Conservation (phyloP, 2,113 vertebrate genomes). For the Bujurquina vittata region DNA sequence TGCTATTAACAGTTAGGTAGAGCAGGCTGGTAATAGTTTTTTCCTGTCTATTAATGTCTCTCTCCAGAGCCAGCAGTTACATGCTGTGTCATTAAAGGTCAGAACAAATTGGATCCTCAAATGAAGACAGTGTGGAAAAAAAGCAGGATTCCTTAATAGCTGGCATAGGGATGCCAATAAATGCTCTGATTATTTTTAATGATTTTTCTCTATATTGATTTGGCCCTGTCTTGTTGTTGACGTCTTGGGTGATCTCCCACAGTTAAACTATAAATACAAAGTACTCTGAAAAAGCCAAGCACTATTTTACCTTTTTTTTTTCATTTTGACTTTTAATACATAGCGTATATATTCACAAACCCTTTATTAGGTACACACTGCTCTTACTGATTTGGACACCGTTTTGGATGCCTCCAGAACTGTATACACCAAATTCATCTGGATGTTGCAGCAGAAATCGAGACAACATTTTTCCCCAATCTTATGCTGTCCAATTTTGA, state of each 20-base stretch:
- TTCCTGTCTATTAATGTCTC: slow-evolving; percentile 75
- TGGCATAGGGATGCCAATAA: slow-evolving; percentile 74
- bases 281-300: background rate
- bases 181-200: slow-evolving; percentile 80
- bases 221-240: slow-evolving; percentile 59
- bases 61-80: slow-evolving; percentile 70
- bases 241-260: slow-evolving; percentile 31
- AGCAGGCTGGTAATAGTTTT: slow-evolving; percentile 63
- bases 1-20: slow-evolving; percentile 62
- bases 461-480: background rate
- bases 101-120: slow-evolving; percentile 72
- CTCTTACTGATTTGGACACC: background rate
- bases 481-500: background rate
- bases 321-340: background rate
- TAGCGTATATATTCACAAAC: background rate
- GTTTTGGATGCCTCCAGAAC: background rate
- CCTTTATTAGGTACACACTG: background rate
- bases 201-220: slow-evolving; percentile 75
- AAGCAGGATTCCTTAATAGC: slow-evolving; percentile 63
- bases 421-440: background rate
- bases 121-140: slow-evolving; percentile 55
- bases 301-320: background rate
- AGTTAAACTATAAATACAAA: slow-evolving; percentile 36
- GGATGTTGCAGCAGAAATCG: background rate
- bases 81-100: slow-evolving; percentile 79